phyloP scores from a whole-genome alignment of 2,888 invertebrate species.

The Tinea trinotella region DNA sequence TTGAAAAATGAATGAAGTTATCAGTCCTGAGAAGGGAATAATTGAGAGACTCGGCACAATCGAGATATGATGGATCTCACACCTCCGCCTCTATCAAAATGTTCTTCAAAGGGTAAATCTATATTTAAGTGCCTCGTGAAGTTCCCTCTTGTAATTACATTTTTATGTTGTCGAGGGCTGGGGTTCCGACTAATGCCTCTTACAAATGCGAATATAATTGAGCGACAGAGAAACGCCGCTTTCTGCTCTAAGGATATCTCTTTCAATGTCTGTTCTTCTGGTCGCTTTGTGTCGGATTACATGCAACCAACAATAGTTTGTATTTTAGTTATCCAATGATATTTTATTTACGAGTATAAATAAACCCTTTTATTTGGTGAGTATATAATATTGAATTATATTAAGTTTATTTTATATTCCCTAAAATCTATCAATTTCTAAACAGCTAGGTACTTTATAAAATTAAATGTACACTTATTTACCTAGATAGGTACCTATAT shows the following conservation, averaged over 20 bases:
- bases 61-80: slow-evolving; percentile 66
- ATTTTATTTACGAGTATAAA: too few species aligned
- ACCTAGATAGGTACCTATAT: too few species aligned
- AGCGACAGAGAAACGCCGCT: slow-evolving; percentile 24
- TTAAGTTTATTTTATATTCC: too few species aligned
- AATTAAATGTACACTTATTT: too few species aligned
- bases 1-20: slow-evolving; percentile 62
- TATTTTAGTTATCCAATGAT: background rate
- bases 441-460: too few species aligned
- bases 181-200: slow-evolving; percentile 40
- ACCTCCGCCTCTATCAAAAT: slow-evolving; percentile 55
- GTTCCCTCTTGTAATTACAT: slow-evolving; percentile 62
- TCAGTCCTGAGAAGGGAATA: slow-evolving; percentile 50
- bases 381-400: too few species aligned
- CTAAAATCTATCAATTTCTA: too few species aligned
- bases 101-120: slow-evolving; percentile 66
- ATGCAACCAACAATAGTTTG: background rate
- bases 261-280: slow-evolving; percentile 8
- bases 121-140: slow-evolving; percentile 60
- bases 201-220: slow-evolving; percentile 64
- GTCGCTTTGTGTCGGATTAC: background rate
- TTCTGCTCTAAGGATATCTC: slow-evolving; percentile 7
- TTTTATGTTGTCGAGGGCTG: slow-evolving; percentile 53
- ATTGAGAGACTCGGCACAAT: slow-evolving; percentile 52
- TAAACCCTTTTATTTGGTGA: too few species aligned